A percentile compares a stretch with the other conserved stretches of the same genome.
These are phyloP conservation scores for Centropus unirufus DNA, from an alignment of 2,113 vertebrate genomes.

Conservation along the genomic window DNA sequence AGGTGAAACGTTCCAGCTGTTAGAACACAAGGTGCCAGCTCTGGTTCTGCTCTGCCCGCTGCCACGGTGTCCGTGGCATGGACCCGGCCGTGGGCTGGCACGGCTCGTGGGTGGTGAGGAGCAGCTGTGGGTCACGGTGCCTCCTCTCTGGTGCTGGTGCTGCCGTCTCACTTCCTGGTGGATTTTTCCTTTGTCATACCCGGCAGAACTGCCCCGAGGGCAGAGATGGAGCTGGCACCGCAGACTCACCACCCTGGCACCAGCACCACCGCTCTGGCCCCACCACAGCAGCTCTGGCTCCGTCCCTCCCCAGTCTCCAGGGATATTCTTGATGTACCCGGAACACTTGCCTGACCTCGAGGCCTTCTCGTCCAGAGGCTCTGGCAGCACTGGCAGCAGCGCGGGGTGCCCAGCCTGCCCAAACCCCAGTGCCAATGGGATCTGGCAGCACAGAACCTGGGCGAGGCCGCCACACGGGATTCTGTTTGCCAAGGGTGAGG, in stretches of 20 bases:
- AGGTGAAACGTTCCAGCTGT: background rate
- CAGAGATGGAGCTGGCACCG: background rate
- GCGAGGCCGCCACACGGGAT: fast-evolving
- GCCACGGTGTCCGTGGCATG: fast-evolving
- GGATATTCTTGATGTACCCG: background rate
- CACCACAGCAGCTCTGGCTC: fast-evolving
- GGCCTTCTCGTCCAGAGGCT: background rate
- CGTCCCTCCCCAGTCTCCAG: background rate
- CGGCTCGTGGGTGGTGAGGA: background rate
- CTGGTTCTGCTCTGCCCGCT: fast-evolving
- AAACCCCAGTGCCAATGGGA: fast-evolving
- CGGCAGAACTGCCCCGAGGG: background rate
- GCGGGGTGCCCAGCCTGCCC: fast-evolving
- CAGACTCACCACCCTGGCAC: background rate
- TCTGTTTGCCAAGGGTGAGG: background rate
- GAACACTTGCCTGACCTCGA: fast-evolving
- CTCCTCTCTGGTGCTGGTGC: background rate
- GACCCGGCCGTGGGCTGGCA: background rate
- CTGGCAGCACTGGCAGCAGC: fast-evolving
- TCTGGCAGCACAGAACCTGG: fast-evolving
- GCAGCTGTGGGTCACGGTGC: background rate
- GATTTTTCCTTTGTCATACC: background rate
- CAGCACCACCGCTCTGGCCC: too few species aligned
- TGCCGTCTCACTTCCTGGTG: background rate
- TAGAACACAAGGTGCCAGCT: background rate